Evolutionary conservation across 2,888 invertebrate species (phyloP).

Genomic region (Eulithis testata): DNA sequence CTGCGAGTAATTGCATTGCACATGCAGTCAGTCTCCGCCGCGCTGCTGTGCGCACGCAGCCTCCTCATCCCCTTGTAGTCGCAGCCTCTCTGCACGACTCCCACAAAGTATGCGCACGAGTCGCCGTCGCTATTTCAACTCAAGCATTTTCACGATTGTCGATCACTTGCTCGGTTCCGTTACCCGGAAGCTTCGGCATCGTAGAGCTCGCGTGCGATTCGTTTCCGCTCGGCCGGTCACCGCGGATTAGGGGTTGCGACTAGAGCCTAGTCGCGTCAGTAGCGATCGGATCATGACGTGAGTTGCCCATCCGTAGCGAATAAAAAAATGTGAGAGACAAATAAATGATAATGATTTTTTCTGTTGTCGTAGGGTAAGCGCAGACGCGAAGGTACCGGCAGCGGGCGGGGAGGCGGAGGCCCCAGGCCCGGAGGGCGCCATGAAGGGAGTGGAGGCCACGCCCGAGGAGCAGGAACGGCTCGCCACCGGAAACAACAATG

Average conservation of each 20-base stretch:
- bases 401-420: constrained; percentile 71
- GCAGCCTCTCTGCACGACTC: constrained; percentile 47
- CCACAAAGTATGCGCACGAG: constrained; percentile 57
- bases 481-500: constrained; percentile 87
- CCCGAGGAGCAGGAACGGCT: constrained; percentile 80
- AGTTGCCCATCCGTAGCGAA: constrained; percentile 50
- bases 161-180: constrained; percentile 58
- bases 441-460: constrained; percentile 81
- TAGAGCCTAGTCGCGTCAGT: constrained; percentile 40
- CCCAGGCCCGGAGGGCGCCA: constrained; percentile 73
- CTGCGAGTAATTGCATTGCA: constrained; percentile 68
- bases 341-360: constrained; percentile 48
- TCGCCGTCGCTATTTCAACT: constrained; percentile 48
- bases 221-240: constrained; percentile 58
- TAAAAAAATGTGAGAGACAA: constrained; percentile 19
- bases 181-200: constrained; percentile 60
- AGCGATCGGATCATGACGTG: constrained; percentile 67
- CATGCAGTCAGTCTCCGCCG: constrained; percentile 76
- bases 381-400: constrained; percentile 63
- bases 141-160: constrained; percentile 54
- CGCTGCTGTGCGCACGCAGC: constrained; percentile 82
- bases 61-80: constrained; percentile 53
- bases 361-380: constrained; percentile 73
- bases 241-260: constrained; percentile 54
- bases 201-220: constrained; percentile 63